Evolutionary conservation across 2,797 vertebrate genomes (phyloP).

Genomic region (Megalops cyprinoides): DNA sequence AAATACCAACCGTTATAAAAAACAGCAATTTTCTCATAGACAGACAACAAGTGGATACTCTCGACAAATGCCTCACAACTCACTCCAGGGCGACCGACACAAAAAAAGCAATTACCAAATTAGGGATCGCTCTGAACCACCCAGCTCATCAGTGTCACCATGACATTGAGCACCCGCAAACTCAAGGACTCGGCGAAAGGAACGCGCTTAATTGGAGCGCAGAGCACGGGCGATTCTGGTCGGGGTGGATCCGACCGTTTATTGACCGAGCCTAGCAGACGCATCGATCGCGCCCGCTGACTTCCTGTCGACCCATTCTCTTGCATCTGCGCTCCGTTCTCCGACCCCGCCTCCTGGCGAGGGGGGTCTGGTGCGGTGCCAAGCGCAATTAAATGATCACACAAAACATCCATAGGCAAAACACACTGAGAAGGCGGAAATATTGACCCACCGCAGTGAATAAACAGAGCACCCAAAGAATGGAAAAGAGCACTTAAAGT

Average conservation of each 20-base stretch:
- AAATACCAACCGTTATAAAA: no score
- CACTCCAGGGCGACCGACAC: background rate
- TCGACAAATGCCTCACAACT: no score
- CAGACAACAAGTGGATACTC: no score
- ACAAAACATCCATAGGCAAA: background rate
- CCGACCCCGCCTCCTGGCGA: background rate
- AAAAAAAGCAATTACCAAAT: background rate
- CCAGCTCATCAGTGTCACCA: no score
- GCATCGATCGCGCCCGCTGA: background rate
- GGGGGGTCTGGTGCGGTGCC: background rate
- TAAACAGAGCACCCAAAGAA: background rate
- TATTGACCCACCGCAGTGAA: background rate
- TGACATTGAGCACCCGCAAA: no score
- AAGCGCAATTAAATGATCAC: background rate
- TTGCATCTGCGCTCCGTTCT: background rate
- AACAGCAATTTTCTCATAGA: no score
- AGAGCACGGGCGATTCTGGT: no score
- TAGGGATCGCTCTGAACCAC: background rate
- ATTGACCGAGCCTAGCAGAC: background rate
- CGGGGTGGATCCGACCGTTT: no score
- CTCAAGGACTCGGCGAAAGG: no score
- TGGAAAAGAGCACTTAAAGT: no score
- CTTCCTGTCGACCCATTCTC: background rate
- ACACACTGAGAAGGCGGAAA: background rate
- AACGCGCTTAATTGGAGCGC: no score